phyloP scores from a whole-genome alignment of 1,140 invertebrate species.

The Drosophila ohnishii region DNA sequence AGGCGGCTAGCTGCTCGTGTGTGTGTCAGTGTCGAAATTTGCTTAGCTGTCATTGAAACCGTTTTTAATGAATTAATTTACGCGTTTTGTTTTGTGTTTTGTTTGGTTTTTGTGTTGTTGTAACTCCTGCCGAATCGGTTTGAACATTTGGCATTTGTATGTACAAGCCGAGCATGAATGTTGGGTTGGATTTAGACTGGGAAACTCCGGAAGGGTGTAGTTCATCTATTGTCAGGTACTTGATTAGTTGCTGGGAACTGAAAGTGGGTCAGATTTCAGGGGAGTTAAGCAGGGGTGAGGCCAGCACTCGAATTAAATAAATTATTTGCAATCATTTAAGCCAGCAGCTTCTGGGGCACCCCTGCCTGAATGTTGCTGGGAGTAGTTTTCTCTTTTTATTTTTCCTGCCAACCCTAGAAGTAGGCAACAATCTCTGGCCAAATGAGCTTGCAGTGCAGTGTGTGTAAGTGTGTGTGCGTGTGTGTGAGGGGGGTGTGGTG shows the following conservation, averaged over 20 bases:
- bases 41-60: conserved; percentile 65
- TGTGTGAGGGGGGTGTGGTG: conserved; percentile 13
- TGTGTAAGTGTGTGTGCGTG: conserved; percentile 19
- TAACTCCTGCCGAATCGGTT: conserved; percentile 21
- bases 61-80: conserved; percentile 56
- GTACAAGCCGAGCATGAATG: conserved; percentile 52
- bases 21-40: conserved; percentile 43
- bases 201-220: conserved; percentile 30
- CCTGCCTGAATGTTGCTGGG: conserved; percentile 1
- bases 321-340: conserved; percentile 1
- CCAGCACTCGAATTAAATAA: background rate
- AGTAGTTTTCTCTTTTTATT: background rate
- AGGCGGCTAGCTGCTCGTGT: conserved; percentile 25
- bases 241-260: conserved; percentile 64
- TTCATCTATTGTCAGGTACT: conserved; percentile 82
- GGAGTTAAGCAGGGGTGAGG: background rate
- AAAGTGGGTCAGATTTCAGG: conserved; percentile 12
- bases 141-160: conserved; percentile 37
- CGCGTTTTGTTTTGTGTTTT: conserved; percentile 8
- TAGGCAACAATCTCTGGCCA: conserved; percentile 36
- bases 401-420: conserved; percentile 24
- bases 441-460: conserved; percentile 53
- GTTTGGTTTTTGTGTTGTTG: conserved; percentile 5
- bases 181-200: conserved; percentile 2
- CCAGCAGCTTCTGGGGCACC: conserved; percentile 1